These are phyloP conservation scores for Zapornia atra DNA, from an alignment of 2,113 vertebrate genomes.

Conservation along the genomic window DNA sequence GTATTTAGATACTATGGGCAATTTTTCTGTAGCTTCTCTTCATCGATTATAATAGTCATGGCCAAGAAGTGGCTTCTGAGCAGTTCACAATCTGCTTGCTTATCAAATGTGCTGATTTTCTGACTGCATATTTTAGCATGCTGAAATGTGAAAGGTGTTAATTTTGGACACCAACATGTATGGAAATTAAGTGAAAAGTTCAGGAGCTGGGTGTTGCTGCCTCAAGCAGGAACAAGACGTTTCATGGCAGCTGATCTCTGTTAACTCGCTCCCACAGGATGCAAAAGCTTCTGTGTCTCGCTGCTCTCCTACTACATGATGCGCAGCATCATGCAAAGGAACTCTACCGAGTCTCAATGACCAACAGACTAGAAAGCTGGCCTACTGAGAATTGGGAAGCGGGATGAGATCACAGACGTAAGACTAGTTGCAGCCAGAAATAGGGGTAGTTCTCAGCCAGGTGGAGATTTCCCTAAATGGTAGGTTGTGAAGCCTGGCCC, in stretches of 20 bases:
- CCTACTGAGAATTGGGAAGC: neutral
- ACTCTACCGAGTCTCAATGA: neutral
- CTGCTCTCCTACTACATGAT: neutral
- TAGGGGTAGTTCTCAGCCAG: neutral
- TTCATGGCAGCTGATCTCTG: rapidly evolving
- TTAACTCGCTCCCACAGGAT: neutral
- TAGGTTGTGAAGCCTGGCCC: neutral
- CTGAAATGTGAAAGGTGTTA: slow-evolving; percentile 6
- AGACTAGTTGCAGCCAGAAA: neutral
- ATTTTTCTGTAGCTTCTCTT: neutral
- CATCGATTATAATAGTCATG: neutral
- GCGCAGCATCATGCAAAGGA: neutral
- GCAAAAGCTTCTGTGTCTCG: neutral
- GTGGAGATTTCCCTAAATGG: neutral
- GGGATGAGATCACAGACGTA: neutral
- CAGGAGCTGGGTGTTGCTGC: neutral
- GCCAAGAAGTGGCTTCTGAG: neutral
- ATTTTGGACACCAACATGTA: slow-evolving; percentile 2
- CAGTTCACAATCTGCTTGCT: neutral
- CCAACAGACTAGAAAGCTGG: neutral
- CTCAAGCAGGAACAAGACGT: neutral
- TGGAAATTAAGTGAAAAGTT: slow-evolving; percentile 13
- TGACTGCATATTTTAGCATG: neutral
- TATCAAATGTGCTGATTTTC: neutral
- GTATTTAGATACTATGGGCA: neutral